Evolutionary conservation across 2,797 vertebrate genomes (phyloP).

Genomic region (Acestrorhynchus altus): DNA sequence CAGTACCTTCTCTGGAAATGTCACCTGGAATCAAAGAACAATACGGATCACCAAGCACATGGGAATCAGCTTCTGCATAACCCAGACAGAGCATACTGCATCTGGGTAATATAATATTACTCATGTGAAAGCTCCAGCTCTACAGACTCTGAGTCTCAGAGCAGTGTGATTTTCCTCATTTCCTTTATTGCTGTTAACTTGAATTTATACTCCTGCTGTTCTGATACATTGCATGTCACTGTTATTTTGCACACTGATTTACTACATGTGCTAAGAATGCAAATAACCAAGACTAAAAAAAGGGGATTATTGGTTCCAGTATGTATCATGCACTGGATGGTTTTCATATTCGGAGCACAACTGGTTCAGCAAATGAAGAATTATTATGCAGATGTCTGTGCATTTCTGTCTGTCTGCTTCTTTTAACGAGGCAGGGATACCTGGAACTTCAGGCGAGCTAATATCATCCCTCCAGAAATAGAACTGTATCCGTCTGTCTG

Average conservation of each 20-base stretch:
- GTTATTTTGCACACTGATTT: background rate
- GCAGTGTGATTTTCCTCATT: background rate
- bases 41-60: constrained; percentile 17
- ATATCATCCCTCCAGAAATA: constrained; percentile 24
- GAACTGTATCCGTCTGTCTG: constrained; percentile 41
- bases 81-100: background rate
- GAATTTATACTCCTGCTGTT: background rate
- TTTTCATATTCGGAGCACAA: constrained; percentile 18
- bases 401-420: background rate
- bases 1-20: background rate
- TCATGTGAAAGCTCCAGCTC: background rate
- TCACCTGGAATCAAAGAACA: constrained; percentile 8
- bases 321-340: background rate
- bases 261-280: background rate
- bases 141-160: background rate
- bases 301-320: constrained; percentile 12
- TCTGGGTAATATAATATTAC: constrained; percentile 24
- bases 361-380: constrained; percentile 2
- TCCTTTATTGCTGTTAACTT: background rate
- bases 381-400: background rate
- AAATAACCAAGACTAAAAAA: background rate
- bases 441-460: constrained; percentile 12
- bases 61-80: background rate
- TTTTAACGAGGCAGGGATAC: constrained; percentile 28
- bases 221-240: background rate